Conservation (phyloP, 2,888 invertebrate species). For the Clunio marinus region DNA sequence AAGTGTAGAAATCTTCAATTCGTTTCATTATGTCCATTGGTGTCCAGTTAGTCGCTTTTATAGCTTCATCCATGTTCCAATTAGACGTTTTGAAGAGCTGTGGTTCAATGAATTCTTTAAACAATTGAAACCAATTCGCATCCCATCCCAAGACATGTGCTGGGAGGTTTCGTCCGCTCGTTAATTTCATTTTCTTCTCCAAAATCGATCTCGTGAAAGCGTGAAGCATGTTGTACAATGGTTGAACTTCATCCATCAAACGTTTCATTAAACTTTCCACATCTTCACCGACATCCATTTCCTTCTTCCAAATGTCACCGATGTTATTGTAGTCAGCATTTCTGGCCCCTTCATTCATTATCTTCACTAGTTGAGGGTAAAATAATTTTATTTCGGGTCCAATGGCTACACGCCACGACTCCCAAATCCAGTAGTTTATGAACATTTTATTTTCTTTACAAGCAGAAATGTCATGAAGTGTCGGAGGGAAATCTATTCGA, state of each 20-base stretch:
- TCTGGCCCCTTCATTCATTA: slow-evolving; percentile 62
- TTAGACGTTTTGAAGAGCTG: slow-evolving; percentile 42
- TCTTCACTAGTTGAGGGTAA: slow-evolving; percentile 54
- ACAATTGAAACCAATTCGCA: slow-evolving; percentile 63
- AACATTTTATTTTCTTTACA: slow-evolving; percentile 47
- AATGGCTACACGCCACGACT: slow-evolving; percentile 61
- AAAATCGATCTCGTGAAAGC: slow-evolving; percentile 64
- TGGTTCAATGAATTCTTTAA: slow-evolving; percentile 53
- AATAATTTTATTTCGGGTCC: slow-evolving; percentile 56
- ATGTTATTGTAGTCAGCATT: slow-evolving; percentile 62
- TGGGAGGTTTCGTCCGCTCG: neutral
- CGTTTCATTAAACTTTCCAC: slow-evolving; percentile 49
- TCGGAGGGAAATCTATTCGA: slow-evolving; percentile 20
- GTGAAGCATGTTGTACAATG: slow-evolving; percentile 66
- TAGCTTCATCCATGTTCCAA: slow-evolving; percentile 54
- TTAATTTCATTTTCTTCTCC: slow-evolving; percentile 42
- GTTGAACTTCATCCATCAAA: slow-evolving; percentile 57
- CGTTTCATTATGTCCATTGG: slow-evolving; percentile 58
- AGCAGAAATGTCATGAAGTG: neutral
- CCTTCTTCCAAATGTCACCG: slow-evolving; percentile 62
- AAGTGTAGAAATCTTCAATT: slow-evolving; percentile 65
- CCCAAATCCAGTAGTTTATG: slow-evolving; percentile 61
- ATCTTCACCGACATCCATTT: slow-evolving; percentile 56
- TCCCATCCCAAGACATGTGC: slow-evolving; percentile 58
- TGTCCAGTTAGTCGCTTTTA: slow-evolving; percentile 56